A percentile compares a stretch with the other conserved stretches of the same genome.
Conservation (phyloP, 92 coral and sea anemone genomes). For the Epizoanthus fatuus region DNA sequence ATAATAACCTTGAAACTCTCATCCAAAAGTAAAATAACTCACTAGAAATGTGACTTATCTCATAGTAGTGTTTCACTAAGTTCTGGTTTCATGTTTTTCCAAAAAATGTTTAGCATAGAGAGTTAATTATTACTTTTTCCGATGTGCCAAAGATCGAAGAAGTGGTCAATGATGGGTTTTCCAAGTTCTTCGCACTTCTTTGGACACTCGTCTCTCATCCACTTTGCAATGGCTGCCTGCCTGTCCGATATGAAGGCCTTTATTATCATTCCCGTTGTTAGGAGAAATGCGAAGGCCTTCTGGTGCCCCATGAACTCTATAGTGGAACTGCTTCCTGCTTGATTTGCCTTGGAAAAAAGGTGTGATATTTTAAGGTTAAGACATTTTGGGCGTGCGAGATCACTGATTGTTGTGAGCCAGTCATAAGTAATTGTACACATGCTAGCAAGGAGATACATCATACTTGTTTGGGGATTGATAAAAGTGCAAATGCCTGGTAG, state of each 20-base stretch:
- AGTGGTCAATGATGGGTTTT: slow-evolving; percentile 75
- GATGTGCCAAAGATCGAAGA: slow-evolving; percentile 87
- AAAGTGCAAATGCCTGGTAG: too few species aligned
- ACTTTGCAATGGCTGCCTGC: slow-evolving; percentile 68
- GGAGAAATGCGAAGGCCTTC: slow-evolving; percentile 63
- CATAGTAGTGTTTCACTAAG: too few species aligned
- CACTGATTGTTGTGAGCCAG: not conserved
- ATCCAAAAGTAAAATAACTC: too few species aligned
- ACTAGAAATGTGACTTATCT: too few species aligned
- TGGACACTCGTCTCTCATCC: slow-evolving; percentile 81
- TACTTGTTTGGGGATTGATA: too few species aligned
- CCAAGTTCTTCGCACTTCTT: slow-evolving; percentile 67
- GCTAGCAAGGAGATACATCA: too few species aligned
- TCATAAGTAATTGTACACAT: too few species aligned
- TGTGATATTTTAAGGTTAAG: not conserved
- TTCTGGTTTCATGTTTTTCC: too few species aligned
- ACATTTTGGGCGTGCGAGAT: not conserved
- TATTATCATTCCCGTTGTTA: slow-evolving; percentile 68
- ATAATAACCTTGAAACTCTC: too few species aligned
- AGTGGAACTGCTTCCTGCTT: slow-evolving; percentile 72
- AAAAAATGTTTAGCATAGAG: not conserved
- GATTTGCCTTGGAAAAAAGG: slow-evolving; percentile 65
- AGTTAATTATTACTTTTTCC: slow-evolving; percentile 63
- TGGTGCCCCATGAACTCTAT: slow-evolving; percentile 80
- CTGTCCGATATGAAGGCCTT: slow-evolving; percentile 72